Evolutionary conservation across 2,888 invertebrate genomes (phyloP).

Genomic region (Pyralis farinalis): DNA sequence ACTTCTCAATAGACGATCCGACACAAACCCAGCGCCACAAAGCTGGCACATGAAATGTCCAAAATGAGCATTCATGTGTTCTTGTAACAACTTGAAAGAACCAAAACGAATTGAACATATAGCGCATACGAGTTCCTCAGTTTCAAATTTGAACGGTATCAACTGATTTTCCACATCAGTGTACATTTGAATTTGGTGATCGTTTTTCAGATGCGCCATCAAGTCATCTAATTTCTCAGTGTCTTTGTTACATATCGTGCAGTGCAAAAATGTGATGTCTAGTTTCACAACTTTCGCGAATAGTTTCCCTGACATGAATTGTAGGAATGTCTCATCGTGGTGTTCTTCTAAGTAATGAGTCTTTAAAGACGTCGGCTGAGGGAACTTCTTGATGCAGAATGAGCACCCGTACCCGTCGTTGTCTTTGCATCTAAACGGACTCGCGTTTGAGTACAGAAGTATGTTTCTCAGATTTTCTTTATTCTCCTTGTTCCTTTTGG

Average conservation of each 20-base stretch:
- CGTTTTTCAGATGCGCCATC: conserved; percentile 32
- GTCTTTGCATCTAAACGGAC: conserved; percentile 40
- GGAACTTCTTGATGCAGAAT: conserved; percentile 38
- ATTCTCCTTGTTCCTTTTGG: conserved; percentile 20
- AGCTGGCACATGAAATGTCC: conserved; percentile 45
- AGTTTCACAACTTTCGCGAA: conserved; percentile 42
- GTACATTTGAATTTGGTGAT: conserved; percentile 31
- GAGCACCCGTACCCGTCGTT: conserved; percentile 43
- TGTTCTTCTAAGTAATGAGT: conserved; percentile 46
- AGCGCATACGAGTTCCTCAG: conserved; percentile 40
- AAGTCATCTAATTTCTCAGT: conserved; percentile 35
- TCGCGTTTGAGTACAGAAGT: conserved; percentile 47
- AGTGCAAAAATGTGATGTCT: conserved; percentile 46
- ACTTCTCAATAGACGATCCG: conserved; percentile 29
- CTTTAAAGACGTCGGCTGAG: conserved; percentile 37
- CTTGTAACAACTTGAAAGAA: conserved; percentile 49
- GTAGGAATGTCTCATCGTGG: conserved; percentile 33
- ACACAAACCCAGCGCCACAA: conserved; percentile 42
- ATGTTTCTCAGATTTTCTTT: conserved; percentile 39
- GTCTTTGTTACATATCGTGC: conserved; percentile 38
- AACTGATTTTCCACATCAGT: conserved; percentile 45
- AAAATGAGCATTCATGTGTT: conserved; percentile 58
- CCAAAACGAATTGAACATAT: conserved; percentile 38
- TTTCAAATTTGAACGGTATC: conserved; percentile 54
- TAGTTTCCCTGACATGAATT: conserved; percentile 29